Evolutionary conservation across 2,888 invertebrate genomes (phyloP).

Genomic region (Flexamia atlantica): DNA sequence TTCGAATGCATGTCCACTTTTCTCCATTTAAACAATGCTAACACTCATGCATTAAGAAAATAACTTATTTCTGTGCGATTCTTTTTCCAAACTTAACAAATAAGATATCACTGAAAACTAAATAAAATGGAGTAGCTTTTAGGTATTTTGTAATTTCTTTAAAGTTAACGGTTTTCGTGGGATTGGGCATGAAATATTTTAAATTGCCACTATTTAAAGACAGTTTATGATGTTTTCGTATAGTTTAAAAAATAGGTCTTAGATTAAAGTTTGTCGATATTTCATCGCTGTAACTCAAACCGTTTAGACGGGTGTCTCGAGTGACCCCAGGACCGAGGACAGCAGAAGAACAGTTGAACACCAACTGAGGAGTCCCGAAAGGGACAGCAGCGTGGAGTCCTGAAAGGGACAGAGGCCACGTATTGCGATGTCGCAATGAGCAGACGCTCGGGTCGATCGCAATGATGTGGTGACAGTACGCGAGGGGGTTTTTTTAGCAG

Average conservation of each 20-base stretch:
- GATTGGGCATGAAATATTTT: neutral
- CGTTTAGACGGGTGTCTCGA: neutral
- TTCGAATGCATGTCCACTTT: neutral
- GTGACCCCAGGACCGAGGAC: too few relatives aligned
- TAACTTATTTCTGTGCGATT: neutral
- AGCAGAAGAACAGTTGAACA: too few relatives aligned
- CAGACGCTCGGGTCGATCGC: too few relatives aligned
- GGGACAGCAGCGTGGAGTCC: too few relatives aligned
- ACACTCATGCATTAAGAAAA: neutral
- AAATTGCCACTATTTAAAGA: neutral
- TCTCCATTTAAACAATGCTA: slow-evolving; percentile 7
- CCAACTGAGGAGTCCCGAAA: too few relatives aligned
- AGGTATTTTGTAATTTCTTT: neutral
- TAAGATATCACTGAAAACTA: neutral
- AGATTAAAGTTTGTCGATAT: neutral
- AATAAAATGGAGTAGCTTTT: neutral
- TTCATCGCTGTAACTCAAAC: slow-evolving; percentile 9
- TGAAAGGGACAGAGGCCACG: too few relatives aligned
- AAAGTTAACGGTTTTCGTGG: neutral
- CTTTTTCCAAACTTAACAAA: neutral
- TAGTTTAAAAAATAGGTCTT: neutral
- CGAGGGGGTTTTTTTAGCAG: too few relatives aligned
- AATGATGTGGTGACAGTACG: too few relatives aligned
- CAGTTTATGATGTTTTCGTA: neutral
- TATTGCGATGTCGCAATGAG: too few relatives aligned